Evolutionary conservation across 2,113 vertebrate genomes (phyloP), one percentile per base, ranked within the genome.

Genomic region (Pelusios castaneus): DNA sequence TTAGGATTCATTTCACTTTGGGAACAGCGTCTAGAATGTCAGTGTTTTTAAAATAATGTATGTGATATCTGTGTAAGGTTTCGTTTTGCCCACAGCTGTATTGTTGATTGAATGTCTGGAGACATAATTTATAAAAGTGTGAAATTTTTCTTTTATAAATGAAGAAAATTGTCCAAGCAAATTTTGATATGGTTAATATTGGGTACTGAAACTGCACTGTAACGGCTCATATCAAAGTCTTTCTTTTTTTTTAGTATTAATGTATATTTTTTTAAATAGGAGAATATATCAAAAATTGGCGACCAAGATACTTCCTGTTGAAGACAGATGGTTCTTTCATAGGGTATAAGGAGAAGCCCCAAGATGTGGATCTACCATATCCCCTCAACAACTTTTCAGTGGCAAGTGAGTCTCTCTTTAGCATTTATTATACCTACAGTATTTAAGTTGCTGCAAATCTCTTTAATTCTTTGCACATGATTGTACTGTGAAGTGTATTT

Each of bases 211-310:
- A 82, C n/a, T 85, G 41, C 77, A 75, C 88, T 96, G 88, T 31
- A 41, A 21, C 95, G 83, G 95, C 96, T 95, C 82, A 52, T 89
- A 89, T 85, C 75, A 89, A 95, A 89, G 29, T 45, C 85, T 93
- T 94, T 93, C 10, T 87, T 95, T 79, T 83, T n/a, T 21, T 84
- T 38, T 45, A 82, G 27, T 91, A 95, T 96, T 98, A 97, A 98
- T 95, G 81, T 94, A 54, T 75, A 10, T 94, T 97, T 94, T 93
- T 81, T 97, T 55, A 29, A 96, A 73, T 95, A 99, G 99, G 99
- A 97, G 99, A 99, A 98, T 99, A 99, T 97, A 99, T 99, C 98
- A 99, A 99, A 98, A 99, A 99, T 97, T 99, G 99, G 99, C 99
- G 99, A 94, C 99, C 99, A 85, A 98, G 99, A 93, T 99, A 99